These are phyloP conservation scores for Lucifuga dentata DNA, from an alignment of 2,113 vertebrate species.

Conservation along the genomic window DNA sequence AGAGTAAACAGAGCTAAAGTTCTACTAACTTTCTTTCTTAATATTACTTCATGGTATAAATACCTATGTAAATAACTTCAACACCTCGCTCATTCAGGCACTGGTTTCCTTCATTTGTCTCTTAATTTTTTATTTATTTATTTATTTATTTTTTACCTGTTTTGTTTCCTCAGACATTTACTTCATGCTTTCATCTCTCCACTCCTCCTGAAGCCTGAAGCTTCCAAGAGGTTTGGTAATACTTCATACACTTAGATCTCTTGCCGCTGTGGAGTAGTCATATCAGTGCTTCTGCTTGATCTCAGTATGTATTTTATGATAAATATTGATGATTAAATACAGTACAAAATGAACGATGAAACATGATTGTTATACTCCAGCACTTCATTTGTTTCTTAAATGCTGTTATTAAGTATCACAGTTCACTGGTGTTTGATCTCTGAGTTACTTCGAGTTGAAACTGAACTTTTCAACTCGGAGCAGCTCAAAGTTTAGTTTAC, in stretches of 20 bases:
- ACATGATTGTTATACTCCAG: slow-evolving; percentile 1
- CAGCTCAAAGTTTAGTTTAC: not conserved
- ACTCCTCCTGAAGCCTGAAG: not conserved
- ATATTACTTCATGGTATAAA: slow-evolving; percentile 35
- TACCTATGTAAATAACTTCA: slow-evolving; percentile 44
- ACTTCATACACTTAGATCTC: no score
- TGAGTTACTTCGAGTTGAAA: slow-evolving; percentile 3
- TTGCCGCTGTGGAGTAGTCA: no score
- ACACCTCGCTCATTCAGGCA: slow-evolving; percentile 8
- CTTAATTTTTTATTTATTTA: no score
- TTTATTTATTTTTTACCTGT: no score
- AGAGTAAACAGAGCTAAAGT: slow-evolving; percentile 24
- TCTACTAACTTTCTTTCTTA: not conserved
- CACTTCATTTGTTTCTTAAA: not conserved
- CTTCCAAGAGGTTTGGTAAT: no score
- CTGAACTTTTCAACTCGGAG: no score
- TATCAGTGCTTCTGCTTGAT: slow-evolving; percentile 1
- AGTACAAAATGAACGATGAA: slow-evolving; percentile 21
- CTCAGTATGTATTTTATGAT: slow-evolving; percentile 1
- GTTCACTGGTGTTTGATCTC: slow-evolving; percentile 11
- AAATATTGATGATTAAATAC: slow-evolving; percentile 25
- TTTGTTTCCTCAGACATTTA: no score
- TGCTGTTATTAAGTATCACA: not conserved
- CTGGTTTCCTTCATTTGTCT: slow-evolving; percentile 20
- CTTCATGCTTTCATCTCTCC: no score